A percentile compares a stretch with the other conserved stretches of the same genome.
Conservation (phyloP, 2,113 vertebrate species). For the Arenaria interpres region DNA sequence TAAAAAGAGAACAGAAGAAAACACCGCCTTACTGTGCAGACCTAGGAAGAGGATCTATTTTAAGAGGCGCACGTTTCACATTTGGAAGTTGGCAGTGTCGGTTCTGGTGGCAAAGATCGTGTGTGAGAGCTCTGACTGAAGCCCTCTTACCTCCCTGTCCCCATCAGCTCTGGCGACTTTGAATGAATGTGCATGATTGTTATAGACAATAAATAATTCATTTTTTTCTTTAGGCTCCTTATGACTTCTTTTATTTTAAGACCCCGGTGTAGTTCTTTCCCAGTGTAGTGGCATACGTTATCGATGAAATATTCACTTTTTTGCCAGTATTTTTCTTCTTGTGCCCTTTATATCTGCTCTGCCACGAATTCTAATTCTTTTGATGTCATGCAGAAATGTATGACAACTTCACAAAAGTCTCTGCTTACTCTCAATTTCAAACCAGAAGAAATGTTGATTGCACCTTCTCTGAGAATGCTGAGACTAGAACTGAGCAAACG, state of each 20-base stretch:
- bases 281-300: background rate
- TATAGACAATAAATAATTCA: background rate
- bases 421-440: background rate
- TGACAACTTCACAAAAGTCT: background rate
- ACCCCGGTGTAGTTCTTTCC: background rate
- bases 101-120: background rate
- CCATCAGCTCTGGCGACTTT: background rate
- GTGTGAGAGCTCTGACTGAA: background rate
- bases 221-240: background rate
- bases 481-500: background rate
- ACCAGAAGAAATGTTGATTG: background rate
- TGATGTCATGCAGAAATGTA: background rate
- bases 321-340: background rate
- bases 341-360: background rate
- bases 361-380: background rate
- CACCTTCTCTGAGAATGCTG: background rate
- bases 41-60: background rate
- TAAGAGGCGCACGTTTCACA: background rate
- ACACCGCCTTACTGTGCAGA: background rate
- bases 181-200: fast-evolving
- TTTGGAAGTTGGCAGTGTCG: background rate
- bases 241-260: background rate
- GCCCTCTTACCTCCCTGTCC: background rate
- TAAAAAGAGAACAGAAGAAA: background rate
- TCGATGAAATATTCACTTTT: background rate